Evolutionary conservation across 2,797 vertebrate species (phyloP).

Genomic region (Platalea minor): DNA sequence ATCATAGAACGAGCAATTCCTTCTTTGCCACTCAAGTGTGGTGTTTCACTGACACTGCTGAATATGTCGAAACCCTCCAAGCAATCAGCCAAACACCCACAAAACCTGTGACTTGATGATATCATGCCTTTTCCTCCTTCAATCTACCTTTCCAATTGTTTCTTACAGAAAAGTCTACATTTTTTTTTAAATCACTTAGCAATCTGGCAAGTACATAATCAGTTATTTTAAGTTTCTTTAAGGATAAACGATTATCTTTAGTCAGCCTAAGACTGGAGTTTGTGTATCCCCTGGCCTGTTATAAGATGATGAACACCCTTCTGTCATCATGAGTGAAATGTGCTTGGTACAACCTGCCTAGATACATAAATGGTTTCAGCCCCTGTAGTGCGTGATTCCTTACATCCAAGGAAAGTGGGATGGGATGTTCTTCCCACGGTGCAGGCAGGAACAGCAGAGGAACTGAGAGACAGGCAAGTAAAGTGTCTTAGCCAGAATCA

Average conservation of each 20-base stretch:
- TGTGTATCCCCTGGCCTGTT: neutral
- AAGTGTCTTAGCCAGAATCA: neutral
- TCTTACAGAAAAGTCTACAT: neutral
- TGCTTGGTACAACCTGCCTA: neutral
- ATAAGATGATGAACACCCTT: neutral
- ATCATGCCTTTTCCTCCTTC: neutral
- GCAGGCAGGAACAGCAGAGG: neutral
- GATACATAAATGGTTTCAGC: neutral
- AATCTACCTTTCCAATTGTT: neutral
- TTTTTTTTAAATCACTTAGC: neutral
- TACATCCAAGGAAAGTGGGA: neutral
- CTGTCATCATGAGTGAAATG: neutral
- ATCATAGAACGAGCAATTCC: neutral
- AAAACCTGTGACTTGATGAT: neutral
- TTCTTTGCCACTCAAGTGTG: neutral
- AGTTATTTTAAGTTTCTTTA: slow-evolving; percentile 11
- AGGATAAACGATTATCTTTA: neutral
- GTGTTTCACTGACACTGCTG: neutral
- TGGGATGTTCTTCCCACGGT: neutral
- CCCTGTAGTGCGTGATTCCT: neutral
- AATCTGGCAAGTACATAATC: neutral
- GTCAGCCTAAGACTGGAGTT: neutral
- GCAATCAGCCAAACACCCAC: neutral
- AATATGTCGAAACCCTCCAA: neutral
- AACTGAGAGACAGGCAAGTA: neutral